Evolutionary conservation across 1,140 invertebrate genomes (phyloP).

Genomic region (Solenopsis invicta): DNA sequence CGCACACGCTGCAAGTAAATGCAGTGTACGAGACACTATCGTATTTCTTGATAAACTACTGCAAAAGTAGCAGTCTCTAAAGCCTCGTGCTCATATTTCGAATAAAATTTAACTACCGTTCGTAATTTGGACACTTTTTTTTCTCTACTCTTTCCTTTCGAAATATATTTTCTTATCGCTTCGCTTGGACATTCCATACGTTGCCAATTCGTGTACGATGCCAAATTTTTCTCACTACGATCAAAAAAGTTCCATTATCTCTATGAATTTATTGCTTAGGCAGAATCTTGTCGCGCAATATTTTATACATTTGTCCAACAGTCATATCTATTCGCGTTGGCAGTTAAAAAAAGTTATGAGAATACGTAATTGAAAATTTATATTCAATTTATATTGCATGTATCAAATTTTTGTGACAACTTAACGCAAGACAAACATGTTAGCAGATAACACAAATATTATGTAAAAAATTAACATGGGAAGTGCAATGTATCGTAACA

Average conservation of each 20-base stretch:
- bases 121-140: not conserved
- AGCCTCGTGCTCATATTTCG: not conserved
- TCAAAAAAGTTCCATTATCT: not conserved
- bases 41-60: not conserved
- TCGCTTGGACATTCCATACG: not conserved
- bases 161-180: conserved; percentile 4
- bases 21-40: not conserved
- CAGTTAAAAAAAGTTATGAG: not conserved
- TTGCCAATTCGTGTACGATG: not conserved
- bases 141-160: not conserved
- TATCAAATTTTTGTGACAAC: too few species aligned
- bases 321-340: not conserved
- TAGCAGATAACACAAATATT: too few species aligned
- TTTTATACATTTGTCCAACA: not conserved
- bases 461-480: too few species aligned
- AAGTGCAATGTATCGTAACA: too few species aligned
- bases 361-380: too few species aligned
- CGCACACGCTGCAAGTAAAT: not conserved
- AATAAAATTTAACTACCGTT: not conserved
- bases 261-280: not conserved
- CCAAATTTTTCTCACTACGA: not conserved
- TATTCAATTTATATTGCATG: too few species aligned
- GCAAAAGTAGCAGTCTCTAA: not conserved
- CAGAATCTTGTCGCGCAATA: not conserved
- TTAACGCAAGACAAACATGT: too few species aligned